phyloP scores from a whole-genome alignment of 2,113 vertebrate species.

The Pachyramphus minor region DNA sequence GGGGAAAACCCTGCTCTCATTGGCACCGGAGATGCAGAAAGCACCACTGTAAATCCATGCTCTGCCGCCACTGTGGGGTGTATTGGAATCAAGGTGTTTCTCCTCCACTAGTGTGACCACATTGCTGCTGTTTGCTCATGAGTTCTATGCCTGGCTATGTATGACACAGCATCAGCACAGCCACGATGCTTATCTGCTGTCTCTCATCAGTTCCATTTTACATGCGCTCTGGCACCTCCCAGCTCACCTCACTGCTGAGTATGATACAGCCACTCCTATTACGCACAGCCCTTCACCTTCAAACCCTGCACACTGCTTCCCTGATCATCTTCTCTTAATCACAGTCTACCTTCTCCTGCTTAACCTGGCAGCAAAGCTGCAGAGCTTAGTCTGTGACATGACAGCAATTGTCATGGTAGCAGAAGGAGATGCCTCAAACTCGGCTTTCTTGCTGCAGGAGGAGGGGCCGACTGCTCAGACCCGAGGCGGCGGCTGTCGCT shows the following conservation, averaged over 20 bases:
- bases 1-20: neutral
- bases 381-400: neutral
- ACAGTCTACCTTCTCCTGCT: neutral
- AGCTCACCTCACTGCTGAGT: neutral
- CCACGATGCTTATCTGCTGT: neutral
- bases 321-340: neutral
- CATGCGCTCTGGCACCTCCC: neutral
- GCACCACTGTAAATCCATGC: neutral
- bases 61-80: neutral
- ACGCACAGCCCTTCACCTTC: neutral
- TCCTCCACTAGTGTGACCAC: neutral
- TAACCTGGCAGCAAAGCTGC: conserved; percentile 4
- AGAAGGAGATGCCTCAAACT: conserved; percentile 1
- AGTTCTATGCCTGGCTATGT: neutral
- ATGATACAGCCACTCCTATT: neutral
- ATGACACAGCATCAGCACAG: neutral
- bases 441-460: conserved; percentile 11
- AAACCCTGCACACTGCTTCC: neutral
- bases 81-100: neutral
- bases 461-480: neutral
- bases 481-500: neutral
- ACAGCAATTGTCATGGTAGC: conserved; percentile 23
- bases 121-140: neutral
- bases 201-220: conserved; percentile 9
- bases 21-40: neutral